Evolutionary conservation across 2,113 vertebrate species (phyloP).

Genomic region (Sceloporus tristichus): DNA sequence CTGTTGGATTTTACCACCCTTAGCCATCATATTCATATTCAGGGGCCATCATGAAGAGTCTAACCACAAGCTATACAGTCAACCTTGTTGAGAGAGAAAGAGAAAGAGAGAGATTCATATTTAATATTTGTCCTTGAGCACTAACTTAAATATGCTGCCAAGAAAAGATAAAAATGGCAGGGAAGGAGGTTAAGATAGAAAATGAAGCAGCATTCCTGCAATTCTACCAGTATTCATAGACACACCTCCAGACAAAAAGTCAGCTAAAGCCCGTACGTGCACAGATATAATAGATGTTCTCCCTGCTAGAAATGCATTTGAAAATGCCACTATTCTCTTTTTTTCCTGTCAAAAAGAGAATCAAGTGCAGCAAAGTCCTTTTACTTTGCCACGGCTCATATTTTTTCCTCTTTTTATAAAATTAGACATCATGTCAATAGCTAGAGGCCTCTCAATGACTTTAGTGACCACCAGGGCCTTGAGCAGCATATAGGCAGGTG

Average conservation of each 20-base stretch:
- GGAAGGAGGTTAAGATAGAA: slow-evolving; percentile 56
- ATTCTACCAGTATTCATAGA: slow-evolving; percentile 32
- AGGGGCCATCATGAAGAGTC: too few relatives aligned
- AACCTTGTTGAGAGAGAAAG: too few relatives aligned
- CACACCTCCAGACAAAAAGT: slow-evolving; percentile 18
- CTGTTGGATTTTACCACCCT: too few relatives aligned
- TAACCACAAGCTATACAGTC: too few relatives aligned
- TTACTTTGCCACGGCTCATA: not conserved
- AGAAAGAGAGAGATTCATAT: too few relatives aligned
- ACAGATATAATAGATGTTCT: slow-evolving; percentile 34
- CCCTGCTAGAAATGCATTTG: slow-evolving; percentile 26
- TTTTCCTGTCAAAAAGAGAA: not conserved
- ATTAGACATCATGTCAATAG: slow-evolving; percentile 3
- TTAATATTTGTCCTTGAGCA: too few relatives aligned
- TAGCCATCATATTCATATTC: too few relatives aligned
- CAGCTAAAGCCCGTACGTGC: not conserved
- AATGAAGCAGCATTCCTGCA: slow-evolving; percentile 57
- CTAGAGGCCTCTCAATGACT: not conserved
- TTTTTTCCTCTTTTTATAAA: not conserved
- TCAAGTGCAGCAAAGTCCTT: slow-evolving; percentile 24
- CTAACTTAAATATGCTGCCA: slow-evolving; percentile 35
- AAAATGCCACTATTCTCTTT: not conserved
- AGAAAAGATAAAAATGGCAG: slow-evolving; percentile 41
- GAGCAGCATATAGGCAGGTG: not conserved
- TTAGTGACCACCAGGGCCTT: not conserved